Base-by-base conservation (phyloP, 2,797 vertebrate species). In the Enteromius trimaculatus region DNA sequence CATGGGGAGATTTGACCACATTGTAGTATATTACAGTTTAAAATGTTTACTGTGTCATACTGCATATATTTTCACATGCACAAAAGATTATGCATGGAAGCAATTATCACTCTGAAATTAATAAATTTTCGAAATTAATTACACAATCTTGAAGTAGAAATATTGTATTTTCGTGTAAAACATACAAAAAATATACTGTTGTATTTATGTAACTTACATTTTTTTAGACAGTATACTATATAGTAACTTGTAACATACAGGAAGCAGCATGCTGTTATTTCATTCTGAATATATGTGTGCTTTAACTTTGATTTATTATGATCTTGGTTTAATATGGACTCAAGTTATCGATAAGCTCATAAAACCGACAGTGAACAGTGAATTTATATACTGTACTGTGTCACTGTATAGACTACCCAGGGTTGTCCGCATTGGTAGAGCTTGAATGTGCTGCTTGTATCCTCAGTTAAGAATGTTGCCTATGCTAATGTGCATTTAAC, bases 401-500 rank as follows among this genome's bases (percentile, higher is more conserved):
- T 66, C 47, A 64, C 17, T 74, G 39, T 71, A 84, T 77, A 51
- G 80, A 81, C 53, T 84, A 47, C 77, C 80, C 77, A 77, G 62
- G 23, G n/a, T 82, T 69, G 68, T 89, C 87, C 1, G 10, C 37
- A 64, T 47, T 70, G 39, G 65, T 86, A 84, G 80, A 80, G 79
- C 39, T 84, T 16, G 58, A 69, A 85, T 80, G 71, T 69, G 60
- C 82, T 85, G 74, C 39, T 11, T 34, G 26, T 74, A 70, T 68
- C 44, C 83, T 84, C 21, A 80, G 16, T 75, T 23, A 86, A 86
- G 86, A 74, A 80, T 75, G 79, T 21, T 37, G 69, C 86, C 78
- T 85, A 90, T 85, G 86, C 77, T 83, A 82, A 85, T 71, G 47
- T 81, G 44, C 55, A 31, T 85, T 84, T 87, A 79, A 62, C 70